Base-by-base conservation (phyloP, 2,797 vertebrate genomes). In the Oceanodroma leucorhoa region DNA sequence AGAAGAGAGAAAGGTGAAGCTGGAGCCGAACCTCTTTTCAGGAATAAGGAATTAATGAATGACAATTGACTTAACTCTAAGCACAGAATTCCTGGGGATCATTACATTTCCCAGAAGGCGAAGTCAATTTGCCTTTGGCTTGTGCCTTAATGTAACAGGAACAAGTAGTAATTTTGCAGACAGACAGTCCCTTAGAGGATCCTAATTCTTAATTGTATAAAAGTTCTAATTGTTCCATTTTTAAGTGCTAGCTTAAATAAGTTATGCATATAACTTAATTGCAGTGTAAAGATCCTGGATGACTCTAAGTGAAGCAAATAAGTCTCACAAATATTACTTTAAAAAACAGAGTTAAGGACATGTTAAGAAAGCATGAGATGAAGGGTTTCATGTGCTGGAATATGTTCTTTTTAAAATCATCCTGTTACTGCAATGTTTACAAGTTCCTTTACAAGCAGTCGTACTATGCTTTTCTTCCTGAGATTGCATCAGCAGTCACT, bases 151-250 rank as follows among this genome's bases (percentile, higher is more conserved):
- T 94, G 89, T 94, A 93, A 43, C 83, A 43, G 64, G 96, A 84
- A 92, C 79, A 73, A 67, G 77, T 83, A 92, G 64, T 97, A 87
- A 93, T 97, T 97, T 93, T 95, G 51, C 86, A 95, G 93, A 95
- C 89, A 96, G 91, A 86, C 71, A 76, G 43, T 94, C 62, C 94
- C 93, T 81, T 86, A 72, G 83, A 96, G 94, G 83, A 91, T 90
- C 91, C 94, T 95, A 36, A 79, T 91, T 97, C 86, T 96, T 96
- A 93, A 97, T 97, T 97, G 77, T 94, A 81, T 92, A 67, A 76
- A 81, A 65, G 24, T 96, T 97, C 89, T 96, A 96, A 96, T 97
- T 93, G 92, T 96, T 97, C 89, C 22, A 46, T 80, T 97, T 93
- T 95, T 91, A 96, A 94, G 60, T 94, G 81, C 67, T 97, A 83